Evolutionary conservation across 2,113 vertebrate species (phyloP).

Genomic region (Astatotilapia flaviijosephi): DNA sequence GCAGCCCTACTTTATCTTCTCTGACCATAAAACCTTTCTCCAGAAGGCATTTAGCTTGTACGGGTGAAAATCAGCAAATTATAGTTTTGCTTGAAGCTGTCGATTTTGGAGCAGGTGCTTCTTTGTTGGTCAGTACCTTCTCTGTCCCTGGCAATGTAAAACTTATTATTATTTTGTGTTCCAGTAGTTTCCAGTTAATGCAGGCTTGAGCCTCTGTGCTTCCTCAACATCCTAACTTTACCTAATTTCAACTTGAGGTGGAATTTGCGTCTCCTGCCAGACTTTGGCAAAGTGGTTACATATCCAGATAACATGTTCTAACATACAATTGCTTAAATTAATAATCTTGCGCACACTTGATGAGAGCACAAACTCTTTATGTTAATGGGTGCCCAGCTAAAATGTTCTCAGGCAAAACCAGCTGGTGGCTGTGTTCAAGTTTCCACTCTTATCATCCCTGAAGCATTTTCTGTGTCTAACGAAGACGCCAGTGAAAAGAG

Average conservation of each 20-base stretch:
- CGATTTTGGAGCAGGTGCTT: neutral
- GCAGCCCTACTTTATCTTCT: neutral
- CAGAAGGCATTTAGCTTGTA: neutral
- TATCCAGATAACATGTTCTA: neutral
- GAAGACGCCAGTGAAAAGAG: neutral
- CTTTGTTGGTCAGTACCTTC: neutral
- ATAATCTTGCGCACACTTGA: neutral
- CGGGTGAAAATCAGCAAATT: neutral
- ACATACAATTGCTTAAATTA: fast-evolving
- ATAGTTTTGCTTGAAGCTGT: neutral
- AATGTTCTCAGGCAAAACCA: neutral
- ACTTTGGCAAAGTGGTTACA: neutral
- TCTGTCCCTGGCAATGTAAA: neutral
- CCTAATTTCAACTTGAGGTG: neutral
- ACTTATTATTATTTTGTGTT: neutral
- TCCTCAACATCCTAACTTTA: neutral
- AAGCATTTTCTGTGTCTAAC: slow-evolving; percentile 1
- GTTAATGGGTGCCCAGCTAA: neutral
- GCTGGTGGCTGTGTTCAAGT: neutral
- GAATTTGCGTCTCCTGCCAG: neutral
- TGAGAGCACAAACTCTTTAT: neutral
- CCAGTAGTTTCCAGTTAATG: neutral
- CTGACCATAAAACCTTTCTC: neutral
- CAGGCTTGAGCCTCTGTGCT: neutral
- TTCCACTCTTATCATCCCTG: neutral